Base-by-base conservation (phyloP, 53 echinoderm and acorn worm genomes). In the Actinopyga echinites region DNA sequence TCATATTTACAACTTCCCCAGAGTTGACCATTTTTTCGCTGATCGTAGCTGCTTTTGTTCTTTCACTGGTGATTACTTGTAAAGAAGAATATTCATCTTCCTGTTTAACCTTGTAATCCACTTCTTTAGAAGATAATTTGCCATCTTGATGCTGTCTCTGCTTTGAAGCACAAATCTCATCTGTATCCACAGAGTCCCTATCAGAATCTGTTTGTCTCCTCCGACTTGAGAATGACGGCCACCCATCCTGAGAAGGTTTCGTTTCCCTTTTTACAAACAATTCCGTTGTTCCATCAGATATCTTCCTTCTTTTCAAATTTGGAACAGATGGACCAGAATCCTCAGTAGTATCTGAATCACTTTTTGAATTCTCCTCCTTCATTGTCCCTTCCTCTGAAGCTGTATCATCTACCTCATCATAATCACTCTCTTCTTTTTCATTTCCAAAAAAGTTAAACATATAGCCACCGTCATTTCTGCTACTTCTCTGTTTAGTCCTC, bases 131-230 rank as follows among this genome's bases (percentile, higher is more conserved):
- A 57, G 69, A 5, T 49, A 49, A 74, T 55, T 52, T 29, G 21
- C 35, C 35, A 31, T 77, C 13, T 54, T 34, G 32, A 35, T 57
- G n/a, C 38, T 37, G 10, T 74, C 54, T 32, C 53, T 82, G 26
- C 69, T 58, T 60, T 23, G 69, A 67, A 57, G 45, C 77, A 35
- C 95, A 95, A 8, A 95, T 89, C 12, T 95, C 92, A 85, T 92
- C 95, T 30, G 95, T 95, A 55, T 92, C 88, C 13, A 77, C 95
- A 37, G 95, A 92, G 5, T 86, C 92, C 55, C 89, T 78, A 8
- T 88, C 87, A 17, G 87, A 87, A 31, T 80, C 58, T 43, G 85
- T 92, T 42, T 84, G 56, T 4, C 17, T 17, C 53, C 8, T 30
- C 19, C 57, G 65, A 31, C 40, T 40, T 0, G 49, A 15, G 49